Evolutionary conservation across 2,797 vertebrate species (phyloP).

Genomic region (Anabacerthia variegaticeps): DNA sequence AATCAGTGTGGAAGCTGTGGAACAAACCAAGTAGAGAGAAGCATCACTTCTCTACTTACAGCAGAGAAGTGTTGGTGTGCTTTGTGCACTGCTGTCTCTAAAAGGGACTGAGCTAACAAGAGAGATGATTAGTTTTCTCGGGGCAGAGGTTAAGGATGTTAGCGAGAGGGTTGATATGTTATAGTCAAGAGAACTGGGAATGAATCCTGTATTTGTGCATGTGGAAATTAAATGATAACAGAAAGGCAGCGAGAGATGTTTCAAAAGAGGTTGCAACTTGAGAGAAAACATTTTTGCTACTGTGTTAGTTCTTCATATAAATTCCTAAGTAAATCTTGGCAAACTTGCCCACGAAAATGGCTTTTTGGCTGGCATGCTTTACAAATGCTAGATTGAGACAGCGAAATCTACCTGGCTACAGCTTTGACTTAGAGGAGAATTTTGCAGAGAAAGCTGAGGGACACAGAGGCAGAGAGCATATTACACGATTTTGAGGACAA

Average conservation of each 20-base stretch:
- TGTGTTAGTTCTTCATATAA: constrained; percentile 19
- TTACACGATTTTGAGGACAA: neutral
- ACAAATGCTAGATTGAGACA: constrained; percentile 22
- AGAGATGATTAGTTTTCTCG: constrained; percentile 68
- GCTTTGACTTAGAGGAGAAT: neutral
- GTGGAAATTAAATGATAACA: constrained; percentile 65
- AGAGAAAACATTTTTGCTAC: constrained; percentile 4
- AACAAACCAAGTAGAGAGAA: constrained; percentile 64
- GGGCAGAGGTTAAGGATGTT: constrained; percentile 68
- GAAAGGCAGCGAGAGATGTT: constrained; percentile 18
- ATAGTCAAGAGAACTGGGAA: constrained; percentile 66
- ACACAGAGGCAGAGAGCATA: neutral
- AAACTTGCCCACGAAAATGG: neutral
- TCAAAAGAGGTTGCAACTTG: constrained; percentile 16
- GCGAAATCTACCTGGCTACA: neutral
- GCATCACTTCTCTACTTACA: constrained; percentile 36
- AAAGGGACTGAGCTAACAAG: constrained; percentile 61
- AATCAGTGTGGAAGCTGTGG: constrained; percentile 63
- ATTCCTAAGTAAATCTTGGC: constrained; percentile 41
- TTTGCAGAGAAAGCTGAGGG: neutral
- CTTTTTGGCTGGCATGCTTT: constrained; percentile 36
- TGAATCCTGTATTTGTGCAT: constrained; percentile 56
- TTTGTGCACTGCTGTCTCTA: constrained; percentile 61
- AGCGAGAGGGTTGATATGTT: constrained; percentile 61
- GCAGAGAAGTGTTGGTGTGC: constrained; percentile 59